Percentiles rank a stretch among this genome's conserved stretches.
phyloP scores from a whole-genome alignment of 1,140 invertebrate species.

The Varroa destructor region DNA sequence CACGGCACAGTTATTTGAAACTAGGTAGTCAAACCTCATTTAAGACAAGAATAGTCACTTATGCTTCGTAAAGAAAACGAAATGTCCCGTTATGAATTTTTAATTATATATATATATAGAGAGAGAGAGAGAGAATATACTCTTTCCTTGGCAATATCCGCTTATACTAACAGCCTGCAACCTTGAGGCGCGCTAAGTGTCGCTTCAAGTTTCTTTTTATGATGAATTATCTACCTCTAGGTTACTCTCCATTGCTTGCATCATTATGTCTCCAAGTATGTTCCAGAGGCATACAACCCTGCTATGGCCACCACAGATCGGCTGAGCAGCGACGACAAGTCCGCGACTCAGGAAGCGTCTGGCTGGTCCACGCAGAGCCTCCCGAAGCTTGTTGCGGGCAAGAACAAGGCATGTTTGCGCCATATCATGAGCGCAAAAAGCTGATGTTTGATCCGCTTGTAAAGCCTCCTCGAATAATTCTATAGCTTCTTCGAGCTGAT shows the following conservation, averaged over 20 bases:
- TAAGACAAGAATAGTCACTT: no score
- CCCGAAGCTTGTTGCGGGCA: not conserved
- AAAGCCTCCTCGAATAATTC: constrained; percentile 1
- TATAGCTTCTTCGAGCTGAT: not conserved
- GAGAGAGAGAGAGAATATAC: not conserved
- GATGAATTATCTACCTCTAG: not conserved
- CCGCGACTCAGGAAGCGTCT: not conserved
- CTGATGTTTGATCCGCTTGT: not conserved
- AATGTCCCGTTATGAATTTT: no score
- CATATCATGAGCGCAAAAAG: constrained; percentile 4
- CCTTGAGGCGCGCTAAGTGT: no score
- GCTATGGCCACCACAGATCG: constrained; percentile 12
- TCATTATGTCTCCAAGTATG: not conserved
- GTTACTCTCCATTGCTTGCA: not conserved
- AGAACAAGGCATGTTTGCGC: not conserved
- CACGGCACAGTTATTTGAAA: no score
- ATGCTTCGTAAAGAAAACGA: no score
- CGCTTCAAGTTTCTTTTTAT: no score
- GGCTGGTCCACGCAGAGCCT: not conserved
- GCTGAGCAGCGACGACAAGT: not conserved
- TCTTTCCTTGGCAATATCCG: not conserved
- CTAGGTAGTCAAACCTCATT: no score
- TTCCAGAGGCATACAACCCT: constrained; percentile 1
- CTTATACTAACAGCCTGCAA: no score
- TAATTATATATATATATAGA: no score